Conservation (phyloP, 2,113 vertebrate species). For the Oncorhynchus clarkii region DNA sequence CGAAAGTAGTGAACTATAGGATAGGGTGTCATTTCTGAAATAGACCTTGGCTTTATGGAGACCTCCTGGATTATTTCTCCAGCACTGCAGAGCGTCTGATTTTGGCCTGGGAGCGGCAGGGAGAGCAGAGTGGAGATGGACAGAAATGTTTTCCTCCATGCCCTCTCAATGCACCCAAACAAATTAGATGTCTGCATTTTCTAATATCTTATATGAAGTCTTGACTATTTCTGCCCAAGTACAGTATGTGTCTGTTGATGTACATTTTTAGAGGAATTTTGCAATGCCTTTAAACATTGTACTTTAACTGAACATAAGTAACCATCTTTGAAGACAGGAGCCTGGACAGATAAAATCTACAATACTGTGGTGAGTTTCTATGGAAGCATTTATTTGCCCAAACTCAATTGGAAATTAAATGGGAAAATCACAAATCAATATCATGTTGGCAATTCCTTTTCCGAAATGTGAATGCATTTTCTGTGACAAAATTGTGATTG, state of each 20-base stretch:
- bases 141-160: conserved; percentile 21
- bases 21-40: too few relatives aligned
- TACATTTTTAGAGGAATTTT: not conserved
- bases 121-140: conserved; percentile 14
- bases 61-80: conserved; percentile 50
- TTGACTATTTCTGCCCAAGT: conserved; percentile 16
- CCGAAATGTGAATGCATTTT: too few relatives aligned
- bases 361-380: conserved; percentile 65
- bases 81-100: conserved; percentile 35
- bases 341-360: conserved; percentile 82
- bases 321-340: conserved; percentile 95
- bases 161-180: not conserved
- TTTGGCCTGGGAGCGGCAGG: conserved; percentile 25
- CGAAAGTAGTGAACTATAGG: too few relatives aligned
- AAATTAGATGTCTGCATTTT: not conserved
- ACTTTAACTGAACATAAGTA: conserved; percentile 78
- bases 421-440: too few relatives aligned
- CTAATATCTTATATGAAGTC: not conserved
- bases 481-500: too few relatives aligned
- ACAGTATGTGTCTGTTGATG: not conserved
- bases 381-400: too few relatives aligned
- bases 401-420: too few relatives aligned
- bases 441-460: too few relatives aligned
- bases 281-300: not conserved
- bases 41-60: conserved; percentile 20